Evolutionary conservation across 2,797 vertebrate species (phyloP), one percentile per base, ranked within the genome.

Genomic region (Masticophis lateralis): DNA sequence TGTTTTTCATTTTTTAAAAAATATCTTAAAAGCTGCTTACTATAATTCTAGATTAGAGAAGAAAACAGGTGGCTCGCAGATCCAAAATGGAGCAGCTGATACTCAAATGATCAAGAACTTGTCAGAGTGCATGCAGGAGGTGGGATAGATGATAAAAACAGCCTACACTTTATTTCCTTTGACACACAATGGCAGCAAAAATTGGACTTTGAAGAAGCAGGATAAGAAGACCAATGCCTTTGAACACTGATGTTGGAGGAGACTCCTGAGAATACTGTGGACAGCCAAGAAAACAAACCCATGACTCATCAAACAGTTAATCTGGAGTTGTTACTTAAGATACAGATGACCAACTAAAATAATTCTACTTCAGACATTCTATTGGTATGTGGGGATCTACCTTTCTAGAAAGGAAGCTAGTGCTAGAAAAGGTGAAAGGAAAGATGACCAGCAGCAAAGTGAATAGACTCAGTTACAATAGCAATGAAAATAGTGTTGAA

Each of bases 41-140:
- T 66, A 22, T 22, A 69, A 32, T 79, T 61, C 57, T 57, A 32
- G 32, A 57, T 18, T 47, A 22, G 61, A 63, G 53, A 87, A 90
- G 56, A 55, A 87, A 53, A 69, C 12, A 83, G 61, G 55, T 63
- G 25, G 53, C 86, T 86, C 57, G 43, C 56, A 86, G 37, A 12
- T 14, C 66, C 27, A n/a, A 88, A 91, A 57, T 89, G 47, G 51
- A 89, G 51, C 16, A 47, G 56, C 56, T n/a, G 51, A 51, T 89
- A 87, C 90, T 18, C 61, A 18, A 27, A 86, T 91, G 89, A 91
- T 94, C 86, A 92, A 91, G 89, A 69, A 18, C 63, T 32, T 66
- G 57, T 88, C 89, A 63, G 63, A 91, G 51, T 20, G 51, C 51
- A 91, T 20, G 51, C 47, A 92, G 88, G 55, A 88, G 92, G 57